A percentile compares a stretch with the other conserved stretches of the same genome.
Evolutionary conservation across 2,797 vertebrate species (phyloP).

Genomic region (Dipus sagitta): DNA sequence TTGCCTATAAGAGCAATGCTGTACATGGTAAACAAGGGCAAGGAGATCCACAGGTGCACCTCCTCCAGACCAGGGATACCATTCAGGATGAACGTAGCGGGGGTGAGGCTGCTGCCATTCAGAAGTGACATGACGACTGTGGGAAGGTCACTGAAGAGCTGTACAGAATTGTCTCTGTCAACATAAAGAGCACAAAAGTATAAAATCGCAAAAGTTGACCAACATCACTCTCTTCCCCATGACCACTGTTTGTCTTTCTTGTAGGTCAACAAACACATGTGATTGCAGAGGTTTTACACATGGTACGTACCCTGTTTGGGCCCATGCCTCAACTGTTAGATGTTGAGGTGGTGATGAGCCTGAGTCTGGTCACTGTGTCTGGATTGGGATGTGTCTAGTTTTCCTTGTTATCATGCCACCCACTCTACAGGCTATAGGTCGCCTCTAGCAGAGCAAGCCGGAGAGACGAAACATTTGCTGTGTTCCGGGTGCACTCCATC

Average conservation of each 20-base stretch:
- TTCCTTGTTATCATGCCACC: not conserved
- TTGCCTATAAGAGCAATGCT: slow-evolving; percentile 70
- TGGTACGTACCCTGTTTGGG: not conserved
- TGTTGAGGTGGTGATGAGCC: not conserved
- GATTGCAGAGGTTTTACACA: not conserved
- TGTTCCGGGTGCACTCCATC: not conserved
- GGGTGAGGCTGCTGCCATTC: slow-evolving; percentile 18
- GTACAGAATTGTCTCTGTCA: not conserved
- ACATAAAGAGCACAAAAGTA: not conserved
- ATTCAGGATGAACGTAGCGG: not conserved
- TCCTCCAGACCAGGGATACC: slow-evolving; percentile 38
- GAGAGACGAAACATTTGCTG: not conserved
- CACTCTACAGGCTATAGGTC: not conserved
- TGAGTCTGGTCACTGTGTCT: not conserved
- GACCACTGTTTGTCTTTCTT: not conserved
- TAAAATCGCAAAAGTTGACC: not conserved
- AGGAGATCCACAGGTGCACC: slow-evolving; percentile 48
- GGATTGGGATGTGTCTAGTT: not conserved
- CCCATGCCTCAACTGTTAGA: not conserved
- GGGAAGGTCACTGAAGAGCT: slow-evolving; percentile 1
- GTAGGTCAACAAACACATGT: not conserved
- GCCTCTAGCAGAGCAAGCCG: not conserved
- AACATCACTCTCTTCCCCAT: not conserved
- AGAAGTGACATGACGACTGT: not conserved
- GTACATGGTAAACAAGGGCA: slow-evolving; percentile 64